phyloP scores from a whole-genome alignment of 2,888 invertebrate genomes.

The Marasmarcha lunaedactyla region DNA sequence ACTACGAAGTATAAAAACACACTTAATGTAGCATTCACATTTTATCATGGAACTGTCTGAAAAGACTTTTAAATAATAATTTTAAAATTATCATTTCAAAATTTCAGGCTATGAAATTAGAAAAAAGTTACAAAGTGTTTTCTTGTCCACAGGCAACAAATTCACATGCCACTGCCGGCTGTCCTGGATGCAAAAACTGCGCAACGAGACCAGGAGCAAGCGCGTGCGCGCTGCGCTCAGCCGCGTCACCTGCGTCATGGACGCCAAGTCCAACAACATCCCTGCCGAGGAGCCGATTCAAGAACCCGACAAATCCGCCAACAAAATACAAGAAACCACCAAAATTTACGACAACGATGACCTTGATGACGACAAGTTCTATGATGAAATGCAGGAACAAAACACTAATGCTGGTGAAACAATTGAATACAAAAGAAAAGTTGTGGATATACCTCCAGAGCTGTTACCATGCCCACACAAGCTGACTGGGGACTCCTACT shows the following conservation, averaged over 20 bases:
- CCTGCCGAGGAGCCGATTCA: slow-evolving; percentile 25
- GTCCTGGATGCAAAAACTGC: slow-evolving; percentile 81
- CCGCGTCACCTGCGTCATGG: slow-evolving; percentile 77
- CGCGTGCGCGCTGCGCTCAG: slow-evolving; percentile 75
- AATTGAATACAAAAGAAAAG: slow-evolving; percentile 41
- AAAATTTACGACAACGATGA: slow-evolving; percentile 41
- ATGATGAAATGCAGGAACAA: slow-evolving; percentile 57
- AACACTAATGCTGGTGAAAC: slow-evolving; percentile 36
- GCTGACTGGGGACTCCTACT: slow-evolving; percentile 43
- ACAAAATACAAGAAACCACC: slow-evolving; percentile 21
- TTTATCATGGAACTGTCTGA: too few species aligned
- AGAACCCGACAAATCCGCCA: slow-evolving; percentile 21
- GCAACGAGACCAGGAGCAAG: slow-evolving; percentile 79
- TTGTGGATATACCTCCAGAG: slow-evolving; percentile 46
- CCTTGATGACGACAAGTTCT: slow-evolving; percentile 38
- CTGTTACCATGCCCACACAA: slow-evolving; percentile 50
- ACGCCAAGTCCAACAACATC: slow-evolving; percentile 38
- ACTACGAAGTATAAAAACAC: too few species aligned
- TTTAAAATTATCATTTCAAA: too few species aligned
- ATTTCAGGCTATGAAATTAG: too few species aligned
- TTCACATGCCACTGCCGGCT: slow-evolving; percentile 86
- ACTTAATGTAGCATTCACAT: too few species aligned
- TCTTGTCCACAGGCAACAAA: slow-evolving; percentile 76
- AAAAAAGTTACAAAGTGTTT: too few species aligned
- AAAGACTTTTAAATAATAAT: too few species aligned